Conservation (phyloP, 2,888 invertebrate species). For the Eucriotettix oculatus region DNA sequence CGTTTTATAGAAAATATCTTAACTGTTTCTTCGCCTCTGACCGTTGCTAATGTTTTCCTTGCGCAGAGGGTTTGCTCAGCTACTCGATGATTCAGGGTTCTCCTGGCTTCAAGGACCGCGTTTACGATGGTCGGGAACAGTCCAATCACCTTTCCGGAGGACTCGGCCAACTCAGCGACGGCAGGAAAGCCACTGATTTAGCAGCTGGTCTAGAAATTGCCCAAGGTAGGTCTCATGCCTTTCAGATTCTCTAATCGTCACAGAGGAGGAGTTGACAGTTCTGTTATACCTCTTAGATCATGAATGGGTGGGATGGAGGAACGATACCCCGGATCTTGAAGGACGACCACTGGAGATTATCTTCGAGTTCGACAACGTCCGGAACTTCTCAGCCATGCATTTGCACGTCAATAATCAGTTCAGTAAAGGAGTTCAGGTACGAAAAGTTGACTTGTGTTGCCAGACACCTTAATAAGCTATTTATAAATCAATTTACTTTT, state of each 20-base stretch:
- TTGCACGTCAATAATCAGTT: constrained; percentile 64
- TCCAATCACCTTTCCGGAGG: neutral
- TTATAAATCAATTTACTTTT: too few species aligned
- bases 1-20: too few species aligned
- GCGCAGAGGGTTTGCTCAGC: neutral
- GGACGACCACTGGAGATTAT: constrained; percentile 54
- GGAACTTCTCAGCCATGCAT: constrained; percentile 58
- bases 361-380: constrained; percentile 60
- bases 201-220: neutral
- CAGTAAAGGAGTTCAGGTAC: constrained; percentile 57
- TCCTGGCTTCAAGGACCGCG: neutral
- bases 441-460: constrained; percentile 7
- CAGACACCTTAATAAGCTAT: too few species aligned
- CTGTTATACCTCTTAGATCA: neutral
- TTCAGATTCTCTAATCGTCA: too few species aligned
- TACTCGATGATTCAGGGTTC: neutral
- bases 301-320: constrained; percentile 74
- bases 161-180: neutral
- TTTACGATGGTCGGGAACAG: neutral
- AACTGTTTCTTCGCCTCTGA: too few species aligned
- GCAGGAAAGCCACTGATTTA: neutral
- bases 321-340: constrained; percentile 41
- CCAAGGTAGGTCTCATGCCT: neutral
- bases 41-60: too few species aligned
- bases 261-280: too few species aligned